Evolutionary conservation across 35 echinoderm and acorn worm species (phyloP).

Genomic region (Nesometra sesokonis): DNA sequence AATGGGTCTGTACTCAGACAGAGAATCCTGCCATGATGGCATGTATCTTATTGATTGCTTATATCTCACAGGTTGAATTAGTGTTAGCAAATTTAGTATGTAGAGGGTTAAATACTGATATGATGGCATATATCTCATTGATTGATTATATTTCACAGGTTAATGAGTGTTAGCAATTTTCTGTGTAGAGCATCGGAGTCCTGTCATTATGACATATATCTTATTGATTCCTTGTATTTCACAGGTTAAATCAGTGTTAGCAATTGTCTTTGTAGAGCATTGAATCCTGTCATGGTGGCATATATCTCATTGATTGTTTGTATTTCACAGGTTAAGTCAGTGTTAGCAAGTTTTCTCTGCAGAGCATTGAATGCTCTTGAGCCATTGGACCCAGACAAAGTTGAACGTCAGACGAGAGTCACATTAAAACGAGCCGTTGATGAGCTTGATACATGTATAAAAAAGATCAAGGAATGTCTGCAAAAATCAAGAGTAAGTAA

Average conservation of each 20-base stretch:
- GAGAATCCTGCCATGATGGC: too few species aligned
- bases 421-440: neutral
- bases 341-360: neutral
- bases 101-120: neutral
- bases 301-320: neutral
- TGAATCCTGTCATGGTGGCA: too few species aligned
- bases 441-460: neutral
- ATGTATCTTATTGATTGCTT: neutral
- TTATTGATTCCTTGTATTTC: too few species aligned
- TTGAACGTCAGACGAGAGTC: neutral
- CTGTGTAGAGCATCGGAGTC: too few species aligned
- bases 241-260: too few species aligned
- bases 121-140: too few species aligned
- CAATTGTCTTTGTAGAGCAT: too few species aligned
- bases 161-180: too few species aligned
- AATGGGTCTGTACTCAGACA: too few species aligned
- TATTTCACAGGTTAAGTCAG: neutral
- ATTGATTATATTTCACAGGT: too few species aligned
- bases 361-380: neutral
- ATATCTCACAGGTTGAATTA: neutral
- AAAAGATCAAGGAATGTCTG: neutral
- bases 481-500: neutral
- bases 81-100: neutral
- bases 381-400: neutral
- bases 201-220: too few species aligned